Evolutionary conservation across 2,113 vertebrate species (phyloP), one percentile per base, ranked within the genome.

Genomic region (Limnothrissa miodon): DNA sequence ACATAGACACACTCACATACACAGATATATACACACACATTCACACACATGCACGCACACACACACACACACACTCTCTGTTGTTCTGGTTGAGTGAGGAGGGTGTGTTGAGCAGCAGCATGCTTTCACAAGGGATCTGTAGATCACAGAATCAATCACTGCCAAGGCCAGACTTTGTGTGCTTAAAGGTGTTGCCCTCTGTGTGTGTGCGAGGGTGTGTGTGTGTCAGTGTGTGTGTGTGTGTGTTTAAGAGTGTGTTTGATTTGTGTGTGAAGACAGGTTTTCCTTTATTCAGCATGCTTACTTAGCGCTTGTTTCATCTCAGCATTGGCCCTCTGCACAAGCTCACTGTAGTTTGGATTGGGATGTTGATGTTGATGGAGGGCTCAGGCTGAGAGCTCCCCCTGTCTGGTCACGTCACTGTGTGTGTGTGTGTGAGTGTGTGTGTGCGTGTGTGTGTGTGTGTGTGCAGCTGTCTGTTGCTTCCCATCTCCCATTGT

Each of bases 61-160:
- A 70, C 29, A 70, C 62, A 70, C 2, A 70, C 25, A 29, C n/a
- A 66, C 33, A 6, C 5, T 1, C 5, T 1, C 21, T 56, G 51
- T 56, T 88, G 85, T 90, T 91, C 85, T 88, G 89, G 92, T 90
- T 89, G 90, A 91, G 90, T 91, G 88, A 92, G 90, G 88, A 90
- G 59, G 81, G 89, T 87, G 87, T 90, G 91, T 81, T 74, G 84
- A 79, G 29, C 13, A 13, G 25, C 74, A 42, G 25, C 80, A 36
- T 81, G 87, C 84, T 86, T 90, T 91, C 89, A 89, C 85, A 87
- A 89, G 89, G 85, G 89, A 90, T 91, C 89, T 88, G 85, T 87
- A 86, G 89, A 90, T 92, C 90, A 91, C 88, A 92, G 92, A 90
- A 92, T 92, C 90, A 92, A 91, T 92, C 91, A 92, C 84, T 83